These are phyloP conservation scores for Aspidiotus rigidus DNA, from an alignment of 2,888 invertebrate species.

Conservation along the genomic window DNA sequence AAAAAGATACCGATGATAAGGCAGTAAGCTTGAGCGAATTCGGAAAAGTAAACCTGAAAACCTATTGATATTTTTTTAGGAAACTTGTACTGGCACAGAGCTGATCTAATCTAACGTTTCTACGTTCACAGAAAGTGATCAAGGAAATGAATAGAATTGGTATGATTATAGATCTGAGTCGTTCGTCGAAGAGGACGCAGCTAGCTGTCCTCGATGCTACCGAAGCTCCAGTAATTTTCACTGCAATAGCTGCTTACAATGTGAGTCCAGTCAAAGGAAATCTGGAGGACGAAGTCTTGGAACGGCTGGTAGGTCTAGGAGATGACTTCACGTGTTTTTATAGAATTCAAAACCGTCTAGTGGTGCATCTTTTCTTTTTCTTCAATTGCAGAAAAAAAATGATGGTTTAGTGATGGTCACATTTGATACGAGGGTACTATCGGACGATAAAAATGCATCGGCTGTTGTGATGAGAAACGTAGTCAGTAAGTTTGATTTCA, in stretches of 20 bases:
- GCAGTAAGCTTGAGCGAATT: neutral
- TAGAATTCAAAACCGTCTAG: neutral
- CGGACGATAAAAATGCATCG: neutral
- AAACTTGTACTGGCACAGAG: neutral
- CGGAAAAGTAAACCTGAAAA: conserved; percentile 13
- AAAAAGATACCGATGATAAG: neutral
- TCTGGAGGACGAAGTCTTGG: conserved; percentile 7
- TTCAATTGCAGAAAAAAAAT: conserved; percentile 17
- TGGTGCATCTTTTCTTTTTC: neutral
- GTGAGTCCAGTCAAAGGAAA: neutral
- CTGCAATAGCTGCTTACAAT: conserved; percentile 52
- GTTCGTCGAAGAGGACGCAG: conserved; percentile 71
- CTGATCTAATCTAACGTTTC: neutral
- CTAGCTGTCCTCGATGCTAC: conserved; percentile 63
- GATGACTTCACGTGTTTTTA: neutral
- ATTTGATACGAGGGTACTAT: neutral
- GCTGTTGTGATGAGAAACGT: conserved; percentile 9
- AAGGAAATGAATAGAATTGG: conserved; percentile 80
- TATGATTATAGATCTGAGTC: conserved; percentile 74
- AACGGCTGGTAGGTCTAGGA: conserved; percentile 7
- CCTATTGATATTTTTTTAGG: neutral
- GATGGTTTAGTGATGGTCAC: conserved; percentile 21
- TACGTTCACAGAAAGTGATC: conserved; percentile 54
- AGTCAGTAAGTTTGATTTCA: conserved; percentile 6
- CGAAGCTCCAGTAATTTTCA: conserved; percentile 73